phyloP scores from a whole-genome alignment of 23 tunicate species.

The Diplosoma virens region DNA sequence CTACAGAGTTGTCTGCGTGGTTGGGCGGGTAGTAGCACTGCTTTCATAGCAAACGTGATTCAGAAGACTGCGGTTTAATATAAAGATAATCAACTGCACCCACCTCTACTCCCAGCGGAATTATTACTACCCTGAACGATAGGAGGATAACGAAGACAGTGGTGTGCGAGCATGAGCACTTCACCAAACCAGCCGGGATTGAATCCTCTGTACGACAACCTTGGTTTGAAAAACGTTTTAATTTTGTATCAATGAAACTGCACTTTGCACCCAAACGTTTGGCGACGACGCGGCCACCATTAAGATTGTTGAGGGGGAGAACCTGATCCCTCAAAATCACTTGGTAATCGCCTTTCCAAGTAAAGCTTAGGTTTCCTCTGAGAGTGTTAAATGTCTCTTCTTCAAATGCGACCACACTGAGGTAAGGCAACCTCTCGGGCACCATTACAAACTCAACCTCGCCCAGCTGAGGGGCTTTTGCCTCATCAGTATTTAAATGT shows the following conservation, averaged over 20 bases:
- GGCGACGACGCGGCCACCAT: neutral
- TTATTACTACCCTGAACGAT: neutral
- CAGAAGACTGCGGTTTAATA: no score
- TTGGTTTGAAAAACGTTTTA: neutral
- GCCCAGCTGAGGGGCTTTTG: no score
- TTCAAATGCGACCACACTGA: neutral
- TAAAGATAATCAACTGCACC: neutral
- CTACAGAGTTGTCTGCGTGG: no score
- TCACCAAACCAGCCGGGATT: neutral
- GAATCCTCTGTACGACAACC: neutral
- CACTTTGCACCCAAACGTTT: neutral
- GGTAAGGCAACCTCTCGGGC: neutral
- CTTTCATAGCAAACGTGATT: no score
- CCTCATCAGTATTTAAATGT: no score
- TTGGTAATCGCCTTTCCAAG: neutral
- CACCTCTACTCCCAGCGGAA: slow-evolving; percentile 22
- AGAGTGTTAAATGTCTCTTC: neutral
- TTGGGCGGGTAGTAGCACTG: no score
- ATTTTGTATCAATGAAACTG: neutral
- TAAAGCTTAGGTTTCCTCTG: neutral
- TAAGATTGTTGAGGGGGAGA: neutral
- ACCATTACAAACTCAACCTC: no score
- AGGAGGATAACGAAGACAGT: slow-evolving; percentile 20
- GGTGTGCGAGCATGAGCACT: slow-evolving; percentile 22
- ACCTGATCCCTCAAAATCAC: neutral